Base-by-base conservation (phyloP, 2,797 vertebrate species). In the Eulemur mongoz region DNA sequence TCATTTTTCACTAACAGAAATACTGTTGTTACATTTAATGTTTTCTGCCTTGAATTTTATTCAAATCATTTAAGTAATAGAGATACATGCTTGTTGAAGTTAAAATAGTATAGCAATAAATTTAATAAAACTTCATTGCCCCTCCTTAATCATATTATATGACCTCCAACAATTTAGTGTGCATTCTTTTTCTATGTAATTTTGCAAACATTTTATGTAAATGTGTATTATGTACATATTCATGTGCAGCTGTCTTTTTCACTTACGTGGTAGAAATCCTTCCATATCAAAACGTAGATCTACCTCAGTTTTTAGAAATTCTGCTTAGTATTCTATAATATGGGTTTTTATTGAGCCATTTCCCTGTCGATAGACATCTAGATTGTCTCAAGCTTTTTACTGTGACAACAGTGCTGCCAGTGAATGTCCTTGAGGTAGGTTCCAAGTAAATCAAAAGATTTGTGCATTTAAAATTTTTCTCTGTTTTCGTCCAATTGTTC, bases 11-110 rank as follows among this genome's bases (percentile, higher is more conserved):
- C 14, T 57, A 92, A 57, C 38, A 94, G 38, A 85, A 75, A 57
- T 11, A 9, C 69, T 82, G 27, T 65, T 88, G 20, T 78, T 93
- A 72, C 13, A 50, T 25, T 73, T 32, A 87, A 35, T 79, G 35
- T 23, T 70, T 82, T 88, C 54, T 93, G 61, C 38, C 15, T 93
- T 96, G n/a, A 65, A 23, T 81, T 80, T 95, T 87, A 85, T 14
- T 78, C 13, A 72, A 13, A 63, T 88, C 72, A 48, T 79, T 10
- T 5, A 87, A 35, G 6, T 65, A 80, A 88, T 40, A 23, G 76
- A 40, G 40, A 88, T 11, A 30, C 25, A 38, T 94, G 40, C 52
- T 94, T 89, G 9, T 32, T 95, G 61, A 95, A 88, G 25, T 92
- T 94, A 69, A 81, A 85, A 65, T 80, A 57, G 52, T 54, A 7